Base-by-base conservation (phyloP, 2,888 invertebrate genomes). In the Saturnia japonica region DNA sequence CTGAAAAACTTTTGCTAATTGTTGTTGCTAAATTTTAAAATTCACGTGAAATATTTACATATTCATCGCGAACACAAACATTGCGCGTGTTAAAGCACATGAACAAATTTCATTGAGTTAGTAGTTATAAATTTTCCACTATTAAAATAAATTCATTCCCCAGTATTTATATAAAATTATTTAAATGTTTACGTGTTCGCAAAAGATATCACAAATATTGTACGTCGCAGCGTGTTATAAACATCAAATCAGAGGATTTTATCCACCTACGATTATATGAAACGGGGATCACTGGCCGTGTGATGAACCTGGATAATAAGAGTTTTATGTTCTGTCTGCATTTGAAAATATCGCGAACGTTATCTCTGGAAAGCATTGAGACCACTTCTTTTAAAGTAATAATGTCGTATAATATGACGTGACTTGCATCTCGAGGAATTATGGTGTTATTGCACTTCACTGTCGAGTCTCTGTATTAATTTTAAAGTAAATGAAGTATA, bases 281-380 rank as follows among this genome's bases (percentile, higher is more conserved):
- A 51, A 64, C 42, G 62, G 62, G 42, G 51, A 62, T 43, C 68
- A 70, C 68, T 40, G 60, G 19, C 47, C 68, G 64, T 25, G 22
- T 71, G 42, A 71, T n/a, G 42, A 19, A 66, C 28, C 54, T 25
- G 54, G 25, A 60, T 64, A 71, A 71, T 64, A 68, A 45, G 47
- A 34, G 42, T 71, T 71, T 68, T 68, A 71, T 71, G 62, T 45
- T 67, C 45, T 67, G 67, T 70, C 62, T 70, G 47, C 68, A 70
- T 68, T 70, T 68, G 34, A 68, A 68, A 70, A 70, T 70, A 70
- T 68, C 45, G 68, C 60, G 19, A 68, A 45, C 25, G 42, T 7
- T 54, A 34, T 69, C 47, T 62, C 47, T 68, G 19, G 28, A 62
- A 68, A 57, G 66, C n/a, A 67, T 19, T 54, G 12, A 66, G 22